phyloP scores from a whole-genome alignment of 2,113 vertebrate genomes.

The Zosterops japonicus region DNA sequence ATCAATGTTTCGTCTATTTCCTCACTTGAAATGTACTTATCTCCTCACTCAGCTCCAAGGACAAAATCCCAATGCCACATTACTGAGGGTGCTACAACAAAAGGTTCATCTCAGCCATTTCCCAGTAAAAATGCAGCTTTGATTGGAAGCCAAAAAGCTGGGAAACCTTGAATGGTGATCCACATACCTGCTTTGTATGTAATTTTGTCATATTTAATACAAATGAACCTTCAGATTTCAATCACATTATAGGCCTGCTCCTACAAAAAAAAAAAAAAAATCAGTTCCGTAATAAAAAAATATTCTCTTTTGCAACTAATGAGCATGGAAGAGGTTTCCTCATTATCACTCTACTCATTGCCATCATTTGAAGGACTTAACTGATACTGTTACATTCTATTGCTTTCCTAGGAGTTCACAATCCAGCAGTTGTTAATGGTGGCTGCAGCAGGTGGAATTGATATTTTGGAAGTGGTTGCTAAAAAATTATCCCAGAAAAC shows the following conservation, averaged over 20 bases:
- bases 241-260: background rate
- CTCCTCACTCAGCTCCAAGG: background rate
- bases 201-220: conserved; percentile 29
- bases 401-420: background rate
- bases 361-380: background rate
- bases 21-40: background rate
- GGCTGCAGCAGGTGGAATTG: background rate
- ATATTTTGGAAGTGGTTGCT: background rate
- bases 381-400: background rate
- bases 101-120: background rate
- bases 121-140: background rate
- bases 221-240: conserved; percentile 23
- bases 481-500: background rate
- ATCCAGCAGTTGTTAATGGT: background rate
- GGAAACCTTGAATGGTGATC: background rate
- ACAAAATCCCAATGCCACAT: background rate
- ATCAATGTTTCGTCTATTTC: background rate
- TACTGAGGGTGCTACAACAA: background rate
- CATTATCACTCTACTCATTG: background rate
- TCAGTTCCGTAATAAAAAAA: background rate
- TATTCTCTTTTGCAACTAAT: background rate
- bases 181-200: background rate
- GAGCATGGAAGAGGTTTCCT: conserved; percentile 5
- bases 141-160: conserved; percentile 25
- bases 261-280: background rate